Conservation (phyloP, 2,113 vertebrate genomes). For the Psittacus erithacus region DNA sequence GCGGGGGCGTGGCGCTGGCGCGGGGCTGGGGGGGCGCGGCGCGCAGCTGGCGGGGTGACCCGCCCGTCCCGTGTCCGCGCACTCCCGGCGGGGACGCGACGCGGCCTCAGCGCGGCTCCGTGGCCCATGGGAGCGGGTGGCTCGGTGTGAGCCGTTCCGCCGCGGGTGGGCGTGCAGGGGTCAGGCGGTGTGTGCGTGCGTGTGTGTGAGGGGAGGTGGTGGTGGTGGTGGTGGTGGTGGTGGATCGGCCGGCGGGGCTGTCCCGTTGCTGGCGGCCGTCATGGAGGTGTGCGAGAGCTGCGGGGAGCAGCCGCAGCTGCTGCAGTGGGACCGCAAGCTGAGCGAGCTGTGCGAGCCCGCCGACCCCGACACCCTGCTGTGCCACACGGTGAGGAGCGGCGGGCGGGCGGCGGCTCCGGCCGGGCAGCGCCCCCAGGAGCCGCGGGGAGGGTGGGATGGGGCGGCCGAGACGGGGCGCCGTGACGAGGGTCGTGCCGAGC, state of each 20-base stretch:
- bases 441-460: background rate
- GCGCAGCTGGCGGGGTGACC: background rate
- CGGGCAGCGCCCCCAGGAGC: background rate
- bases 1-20: background rate
- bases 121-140: background rate
- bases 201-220: background rate
- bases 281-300: slow-evolving; percentile 91
- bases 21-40: background rate
- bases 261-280: background rate
- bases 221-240: background rate
- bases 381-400: slow-evolving; percentile 84
- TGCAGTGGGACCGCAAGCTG: slow-evolving; percentile 92
- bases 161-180: background rate
- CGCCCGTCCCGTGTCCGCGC: background rate
- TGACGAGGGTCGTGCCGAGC: background rate
- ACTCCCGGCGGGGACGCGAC: background rate
- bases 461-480: background rate
- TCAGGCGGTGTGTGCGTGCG: background rate
- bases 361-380: slow-evolving; percentile 84
- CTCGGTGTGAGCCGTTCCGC: background rate
- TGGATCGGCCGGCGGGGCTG: background rate
- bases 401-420: background rate
- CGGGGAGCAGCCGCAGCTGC: slow-evolving; percentile 74
- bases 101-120: background rate
- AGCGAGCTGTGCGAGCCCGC: slow-evolving; percentile 93